Conservation (phyloP, 2,888 invertebrate species). For the Galerucella nymphaeae region DNA sequence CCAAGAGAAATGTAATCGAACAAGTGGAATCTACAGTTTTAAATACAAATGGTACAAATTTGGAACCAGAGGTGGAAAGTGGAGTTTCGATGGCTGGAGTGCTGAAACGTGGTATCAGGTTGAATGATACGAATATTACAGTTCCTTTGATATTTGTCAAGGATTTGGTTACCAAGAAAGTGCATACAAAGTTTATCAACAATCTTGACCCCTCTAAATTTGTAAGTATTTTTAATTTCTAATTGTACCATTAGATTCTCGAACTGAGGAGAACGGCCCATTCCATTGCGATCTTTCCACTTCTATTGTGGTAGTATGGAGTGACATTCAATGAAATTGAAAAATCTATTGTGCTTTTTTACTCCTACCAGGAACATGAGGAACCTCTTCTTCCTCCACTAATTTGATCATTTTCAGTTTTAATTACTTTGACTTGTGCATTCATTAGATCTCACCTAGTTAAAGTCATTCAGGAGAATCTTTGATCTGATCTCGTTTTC, state of each 20-base stretch:
- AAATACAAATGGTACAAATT: neutral
- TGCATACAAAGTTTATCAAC: neutral
- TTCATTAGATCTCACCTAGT: too few relatives aligned
- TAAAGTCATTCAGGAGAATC: too few relatives aligned
- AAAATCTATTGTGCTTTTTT: too few relatives aligned
- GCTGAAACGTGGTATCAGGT: neutral
- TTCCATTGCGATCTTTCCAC: too few relatives aligned
- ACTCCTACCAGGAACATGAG: too few relatives aligned
- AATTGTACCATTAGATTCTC: neutral
- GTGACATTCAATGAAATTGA: too few relatives aligned
- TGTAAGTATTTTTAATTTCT: conserved; percentile 1
- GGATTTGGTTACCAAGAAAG: neutral
- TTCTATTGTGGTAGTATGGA: too few relatives aligned
- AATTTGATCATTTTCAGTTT: too few relatives aligned
- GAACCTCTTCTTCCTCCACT: too few relatives aligned
- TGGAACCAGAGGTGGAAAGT: neutral
- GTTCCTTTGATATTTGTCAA: neutral
- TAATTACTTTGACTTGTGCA: too few relatives aligned
- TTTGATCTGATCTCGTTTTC: too few relatives aligned
- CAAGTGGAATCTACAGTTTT: neutral
- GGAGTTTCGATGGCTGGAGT: neutral
- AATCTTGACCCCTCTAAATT: neutral
- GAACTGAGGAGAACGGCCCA: too few relatives aligned
- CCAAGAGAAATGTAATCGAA: conserved; percentile 2
- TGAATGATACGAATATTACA: neutral